phyloP scores from a whole-genome alignment of 2,797 vertebrate species.

The Xenopus petersii region DNA sequence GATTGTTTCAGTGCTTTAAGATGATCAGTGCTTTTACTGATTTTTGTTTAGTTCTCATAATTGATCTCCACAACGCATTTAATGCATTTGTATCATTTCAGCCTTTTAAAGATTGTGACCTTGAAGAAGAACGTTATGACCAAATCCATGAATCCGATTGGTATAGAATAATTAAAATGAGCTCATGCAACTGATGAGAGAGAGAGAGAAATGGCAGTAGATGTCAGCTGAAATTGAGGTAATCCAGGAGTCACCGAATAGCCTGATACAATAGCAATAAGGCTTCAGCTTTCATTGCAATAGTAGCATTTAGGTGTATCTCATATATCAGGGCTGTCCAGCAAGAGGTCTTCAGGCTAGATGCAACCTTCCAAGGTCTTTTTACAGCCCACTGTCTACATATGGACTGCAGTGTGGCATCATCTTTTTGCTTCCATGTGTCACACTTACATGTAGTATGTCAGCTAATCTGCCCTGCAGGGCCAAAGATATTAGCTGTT shows the following conservation, averaged over 20 bases:
- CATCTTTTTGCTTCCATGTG: too few species aligned
- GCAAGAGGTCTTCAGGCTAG: too few species aligned
- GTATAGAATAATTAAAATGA: conserved; percentile 34
- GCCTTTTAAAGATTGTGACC: conserved; percentile 43
- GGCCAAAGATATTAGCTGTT: too few species aligned
- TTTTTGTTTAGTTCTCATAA: conserved; percentile 28
- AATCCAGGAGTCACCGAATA: conserved; percentile 15
- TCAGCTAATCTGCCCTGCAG: too few species aligned
- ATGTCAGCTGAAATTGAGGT: conserved; percentile 15
- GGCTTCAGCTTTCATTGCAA: too few species aligned
- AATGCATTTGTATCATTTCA: conserved; percentile 10
- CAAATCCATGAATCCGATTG: conserved; percentile 40
- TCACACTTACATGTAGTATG: too few species aligned
- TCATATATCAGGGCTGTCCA: too few species aligned
- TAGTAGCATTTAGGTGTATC: too few species aligned
- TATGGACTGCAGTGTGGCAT: too few species aligned
- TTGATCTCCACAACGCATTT: conserved; percentile 22
- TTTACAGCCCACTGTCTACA: too few species aligned
- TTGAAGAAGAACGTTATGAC: conserved; percentile 28
- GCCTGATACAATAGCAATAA: too few species aligned
- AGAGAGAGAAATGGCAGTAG: conserved; percentile 1
- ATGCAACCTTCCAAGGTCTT: too few species aligned
- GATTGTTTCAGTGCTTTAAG: not conserved
- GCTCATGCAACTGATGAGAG: conserved; percentile 16
- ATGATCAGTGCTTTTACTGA: conserved; percentile 11